phyloP scores from a whole-genome alignment of 37 sponge, comb jelly and placozoan genomes.

The Oopsacas minuta region DNA sequence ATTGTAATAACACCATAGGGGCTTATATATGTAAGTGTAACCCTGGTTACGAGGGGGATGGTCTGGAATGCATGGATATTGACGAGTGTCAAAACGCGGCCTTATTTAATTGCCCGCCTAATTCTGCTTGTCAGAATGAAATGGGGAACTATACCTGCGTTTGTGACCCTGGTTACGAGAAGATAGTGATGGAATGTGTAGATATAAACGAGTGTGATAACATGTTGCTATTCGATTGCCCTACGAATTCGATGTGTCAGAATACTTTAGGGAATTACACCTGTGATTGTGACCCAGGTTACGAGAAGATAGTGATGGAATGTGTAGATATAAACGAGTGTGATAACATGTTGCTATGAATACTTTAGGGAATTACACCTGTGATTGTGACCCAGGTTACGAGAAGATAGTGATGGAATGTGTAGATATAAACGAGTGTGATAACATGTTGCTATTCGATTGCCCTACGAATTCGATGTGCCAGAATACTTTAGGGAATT shows the following conservation, averaged over 20 bases:
- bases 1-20: neutral
- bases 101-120: neutral
- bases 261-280: neutral
- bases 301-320: neutral
- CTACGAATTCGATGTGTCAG: neutral
- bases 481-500: neutral
- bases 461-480: neutral
- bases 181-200: neutral
- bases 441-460: neutral
- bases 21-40: neutral
- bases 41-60: neutral
- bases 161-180: neutral
- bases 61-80: neutral
- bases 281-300: neutral
- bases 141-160: neutral
- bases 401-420: too few species aligned
- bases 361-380: neutral
- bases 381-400: neutral
- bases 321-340: neutral
- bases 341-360: neutral
- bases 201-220: neutral
- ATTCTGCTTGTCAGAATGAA: neutral
- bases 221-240: neutral
- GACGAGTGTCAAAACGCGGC: neutral
- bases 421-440: neutral